Base-by-base conservation (phyloP, 2,888 invertebrate species). In the Alsophila aescularia region DNA sequence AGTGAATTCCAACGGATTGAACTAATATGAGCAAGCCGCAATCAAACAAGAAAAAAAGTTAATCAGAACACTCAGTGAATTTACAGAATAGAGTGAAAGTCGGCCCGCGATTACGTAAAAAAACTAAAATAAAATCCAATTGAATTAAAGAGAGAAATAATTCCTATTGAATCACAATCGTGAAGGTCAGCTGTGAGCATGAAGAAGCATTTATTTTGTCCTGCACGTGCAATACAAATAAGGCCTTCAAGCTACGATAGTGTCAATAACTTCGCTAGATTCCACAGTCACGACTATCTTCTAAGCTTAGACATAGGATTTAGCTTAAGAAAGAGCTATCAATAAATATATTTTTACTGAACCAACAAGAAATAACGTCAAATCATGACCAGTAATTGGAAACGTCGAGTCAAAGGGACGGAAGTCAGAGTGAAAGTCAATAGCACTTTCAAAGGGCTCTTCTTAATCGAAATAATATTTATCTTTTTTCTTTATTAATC, bases 61-160 rank as follows among this genome's bases (percentile, higher is more conserved):
- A 80, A 81, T 80, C 73, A 78, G 75, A 79, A 71, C 76, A 68
- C 67, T 71, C 73, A 72, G 62, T 67, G 75, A 76, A 74, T 79
- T 79, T 73, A 74, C 75, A 77, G 77, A 84, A 83, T 77, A 72
- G 66, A 82, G 83, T 81, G 86, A 87, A 83, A 83, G 83, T 81
- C 69, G 70, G 69, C 66, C 70, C 69, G 70, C 69, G 61, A 70
- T 73, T 72, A 72, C 68, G 63, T 70, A 72, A 72, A 75, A 18
- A 70, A 77, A 74, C 62, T 72, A 75, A 73, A 75, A 71, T 62
- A 66, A 40, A 50, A 61, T 65, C 58, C 54, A 63, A 62, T 58
- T 64, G 60, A 66, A 68, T 59, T 66, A 67, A 61, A 57, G 61
- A 62, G 69, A 66, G 64, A 73, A 66, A 70, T 56, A 67, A 71